Base-by-base conservation (phyloP, 23 tunicate genomes). In the Oikopleura vanhoeffeni region DNA sequence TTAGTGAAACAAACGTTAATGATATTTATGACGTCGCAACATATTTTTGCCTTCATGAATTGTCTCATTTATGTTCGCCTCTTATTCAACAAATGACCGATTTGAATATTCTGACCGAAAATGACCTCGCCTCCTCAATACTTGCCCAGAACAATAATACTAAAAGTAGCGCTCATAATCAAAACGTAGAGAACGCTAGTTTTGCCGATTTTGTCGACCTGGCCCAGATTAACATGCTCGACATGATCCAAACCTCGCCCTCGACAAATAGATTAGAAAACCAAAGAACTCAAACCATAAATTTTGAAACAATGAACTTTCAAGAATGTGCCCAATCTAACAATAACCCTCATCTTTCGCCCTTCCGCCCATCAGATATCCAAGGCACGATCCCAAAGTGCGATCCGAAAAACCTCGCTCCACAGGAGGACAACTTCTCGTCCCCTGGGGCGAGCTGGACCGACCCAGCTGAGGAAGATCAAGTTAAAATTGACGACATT, bases 81-180 rank as follows among this genome's bases (percentile, higher is more conserved):
- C 2, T 32, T 71, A 33, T 71, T 32, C 32, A 28, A 18, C 34
- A 32, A 2, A 33, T 71, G 38, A 8, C 64, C 64, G 64, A 49
- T 49, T 49, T 49, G 24, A 49, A 13, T 49, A 13, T 2, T 30
- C 32, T 71, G 79, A 71, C 79, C 79, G 79, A 2, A 32, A 71
- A 71, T 71, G 79, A 71, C 79, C 79, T 71, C 79, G 32, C 79
- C 2, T 2, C 27, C 27, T 13, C 27, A 13, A 71, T 71, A 2
- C 79, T 71, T 71, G 79, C 79, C 79, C 79, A 71, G 79, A 71
- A 71, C 38, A 71, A 71, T 30, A 71, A 28, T 30, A 18, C 79
- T 71, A 30, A 18, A 33, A 18, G 36, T 24, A 71, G 36, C 2
- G 4, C 4, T 2, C 27, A 28, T 4, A 24, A 24, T 4, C 27